Evolutionary conservation across 1,140 invertebrate species (phyloP).

Genomic region (Stegodyphus mimosarum): DNA sequence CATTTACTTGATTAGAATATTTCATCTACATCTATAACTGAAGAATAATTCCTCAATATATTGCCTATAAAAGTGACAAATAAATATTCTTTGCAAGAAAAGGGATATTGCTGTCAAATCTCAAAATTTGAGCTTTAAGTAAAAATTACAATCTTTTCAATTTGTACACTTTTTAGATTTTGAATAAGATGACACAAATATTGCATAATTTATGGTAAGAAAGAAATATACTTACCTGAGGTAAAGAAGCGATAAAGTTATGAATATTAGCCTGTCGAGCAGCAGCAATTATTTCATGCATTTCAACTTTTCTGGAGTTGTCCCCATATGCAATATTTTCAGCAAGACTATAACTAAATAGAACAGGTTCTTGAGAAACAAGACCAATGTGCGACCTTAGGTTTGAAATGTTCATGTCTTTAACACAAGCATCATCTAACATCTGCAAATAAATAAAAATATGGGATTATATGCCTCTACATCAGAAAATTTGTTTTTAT

Average conservation of each 20-base stretch:
- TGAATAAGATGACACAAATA: too few species aligned
- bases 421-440: conserved; percentile 77
- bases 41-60: too few species aligned
- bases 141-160: too few species aligned
- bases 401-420: conserved; percentile 76
- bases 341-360: conserved; percentile 71
- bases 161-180: too few species aligned
- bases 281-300: conserved; percentile 71
- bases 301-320: conserved; percentile 63
- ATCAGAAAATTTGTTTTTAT: neutral
- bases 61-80: too few species aligned
- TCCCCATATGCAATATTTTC: conserved; percentile 72
- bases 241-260: conserved; percentile 76
- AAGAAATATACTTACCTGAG: conserved; percentile 71
- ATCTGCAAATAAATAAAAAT: conserved; percentile 55
- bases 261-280: conserved; percentile 81
- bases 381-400: conserved; percentile 70
- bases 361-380: conserved; percentile 75
- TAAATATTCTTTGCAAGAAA: too few species aligned
- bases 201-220: conserved; percentile 44
- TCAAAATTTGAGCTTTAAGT: too few species aligned
- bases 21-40: too few species aligned
- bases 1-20: too few species aligned
- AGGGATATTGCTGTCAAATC: too few species aligned
- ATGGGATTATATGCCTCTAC: too few species aligned